These are phyloP conservation scores for Ovibos moschatus DNA, from an alignment of 2,113 vertebrate species.

Conservation along the genomic window DNA sequence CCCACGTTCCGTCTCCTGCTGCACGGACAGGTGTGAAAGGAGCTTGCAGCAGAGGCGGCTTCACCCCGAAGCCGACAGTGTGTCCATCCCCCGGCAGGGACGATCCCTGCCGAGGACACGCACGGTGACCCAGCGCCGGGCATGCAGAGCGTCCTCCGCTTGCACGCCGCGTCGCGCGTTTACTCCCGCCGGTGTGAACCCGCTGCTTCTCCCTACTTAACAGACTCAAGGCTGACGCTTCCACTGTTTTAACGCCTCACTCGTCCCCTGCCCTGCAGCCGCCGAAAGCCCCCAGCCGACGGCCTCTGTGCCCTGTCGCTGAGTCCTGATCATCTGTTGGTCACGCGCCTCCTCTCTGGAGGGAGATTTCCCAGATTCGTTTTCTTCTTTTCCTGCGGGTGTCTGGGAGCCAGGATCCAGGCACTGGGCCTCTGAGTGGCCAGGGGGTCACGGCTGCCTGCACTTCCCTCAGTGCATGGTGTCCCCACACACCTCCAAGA, in stretches of 20 bases:
- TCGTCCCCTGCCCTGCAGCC: fast-evolving
- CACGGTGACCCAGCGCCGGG: fast-evolving
- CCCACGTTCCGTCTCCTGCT: neutral
- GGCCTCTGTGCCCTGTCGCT: neutral
- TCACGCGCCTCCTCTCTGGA: neutral
- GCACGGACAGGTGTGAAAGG: no score
- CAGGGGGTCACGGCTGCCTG: fast-evolving
- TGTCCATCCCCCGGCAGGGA: neutral
- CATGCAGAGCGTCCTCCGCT: fast-evolving
- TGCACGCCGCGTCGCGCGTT: fast-evolving
- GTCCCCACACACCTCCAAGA: no score
- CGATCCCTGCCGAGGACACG: fast-evolving
- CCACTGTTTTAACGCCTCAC: fast-evolving
- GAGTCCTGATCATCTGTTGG: neutral
- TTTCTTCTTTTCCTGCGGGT: neutral
- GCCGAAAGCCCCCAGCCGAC: fast-evolving
- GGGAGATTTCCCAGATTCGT: neutral
- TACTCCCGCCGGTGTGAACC: fast-evolving
- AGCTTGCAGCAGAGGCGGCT: neutral
- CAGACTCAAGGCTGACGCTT: fast-evolving
- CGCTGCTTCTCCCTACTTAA: neutral
- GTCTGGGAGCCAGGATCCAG: neutral
- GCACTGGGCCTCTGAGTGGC: fast-evolving
- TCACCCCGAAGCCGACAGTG: fast-evolving
- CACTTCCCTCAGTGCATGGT: neutral